Conservation (phyloP, 37 sponge, comb jelly and placozoan species). For the Dysidea cf. avara region DNA sequence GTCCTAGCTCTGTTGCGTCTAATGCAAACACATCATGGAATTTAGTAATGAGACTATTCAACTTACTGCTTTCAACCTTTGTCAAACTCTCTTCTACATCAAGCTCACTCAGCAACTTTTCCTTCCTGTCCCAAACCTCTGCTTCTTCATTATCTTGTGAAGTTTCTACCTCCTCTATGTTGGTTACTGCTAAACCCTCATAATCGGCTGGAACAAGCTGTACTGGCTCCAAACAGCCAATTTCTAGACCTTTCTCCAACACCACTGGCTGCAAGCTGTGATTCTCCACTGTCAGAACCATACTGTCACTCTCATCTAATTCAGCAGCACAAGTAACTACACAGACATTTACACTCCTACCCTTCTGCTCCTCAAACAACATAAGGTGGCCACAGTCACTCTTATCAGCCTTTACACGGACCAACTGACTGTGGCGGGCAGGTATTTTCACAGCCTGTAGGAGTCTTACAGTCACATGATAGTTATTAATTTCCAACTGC, state of each 20-base stretch:
- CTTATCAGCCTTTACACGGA: not conserved
- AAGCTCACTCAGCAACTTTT: not conserved
- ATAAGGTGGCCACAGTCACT: not conserved
- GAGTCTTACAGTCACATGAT: conserved; percentile 21
- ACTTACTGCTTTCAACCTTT: not conserved
- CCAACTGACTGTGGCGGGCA: conserved; percentile 13
- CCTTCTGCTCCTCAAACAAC: not conserved
- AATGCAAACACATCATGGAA: conserved; percentile 5
- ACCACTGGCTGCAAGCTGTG: conserved; percentile 2
- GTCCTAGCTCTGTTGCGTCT: conserved; percentile 3
- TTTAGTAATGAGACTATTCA: not conserved
- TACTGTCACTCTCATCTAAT: not conserved
- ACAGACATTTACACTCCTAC: not conserved
- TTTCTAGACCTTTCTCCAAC: conserved; percentile 19
- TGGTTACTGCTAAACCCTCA: too few relatives aligned
- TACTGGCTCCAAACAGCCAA: conserved; percentile 6
- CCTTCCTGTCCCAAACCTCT: not conserved
- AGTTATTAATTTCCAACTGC: too few relatives aligned
- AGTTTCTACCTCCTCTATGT: too few relatives aligned
- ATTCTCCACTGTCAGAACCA: conserved; percentile 26
- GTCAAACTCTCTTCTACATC: not conserved
- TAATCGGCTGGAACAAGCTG: too few relatives aligned
- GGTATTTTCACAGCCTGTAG: conserved; percentile 37
- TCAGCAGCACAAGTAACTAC: conserved; percentile 17
- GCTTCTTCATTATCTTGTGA: too few relatives aligned